Evolutionary conservation across 2,113 vertebrate genomes (phyloP).

Genomic region (Cathartes aura): DNA sequence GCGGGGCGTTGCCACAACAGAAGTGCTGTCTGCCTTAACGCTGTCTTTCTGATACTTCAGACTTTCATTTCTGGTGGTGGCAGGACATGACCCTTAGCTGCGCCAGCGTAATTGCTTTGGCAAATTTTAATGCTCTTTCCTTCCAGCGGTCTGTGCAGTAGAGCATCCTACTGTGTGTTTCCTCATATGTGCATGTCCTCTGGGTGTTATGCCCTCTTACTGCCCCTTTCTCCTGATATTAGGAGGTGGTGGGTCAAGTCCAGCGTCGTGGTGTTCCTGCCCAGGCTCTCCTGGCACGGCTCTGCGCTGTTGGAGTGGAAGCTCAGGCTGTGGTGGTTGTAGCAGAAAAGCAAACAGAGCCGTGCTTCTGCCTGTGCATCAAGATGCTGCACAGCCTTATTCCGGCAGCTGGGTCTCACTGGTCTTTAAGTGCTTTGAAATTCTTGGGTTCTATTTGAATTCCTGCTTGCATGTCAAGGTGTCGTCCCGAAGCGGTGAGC

Average conservation of each 20-base stretch:
- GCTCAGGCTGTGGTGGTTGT: background rate
- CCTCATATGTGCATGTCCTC: accelerated
- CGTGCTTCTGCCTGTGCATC: background rate
- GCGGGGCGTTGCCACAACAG: accelerated
- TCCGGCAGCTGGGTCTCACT: background rate
- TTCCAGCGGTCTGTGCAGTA: background rate
- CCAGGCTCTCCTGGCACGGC: background rate
- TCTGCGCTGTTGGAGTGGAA: accelerated
- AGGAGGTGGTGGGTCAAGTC: background rate
- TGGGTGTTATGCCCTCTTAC: background rate
- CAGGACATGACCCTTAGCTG: background rate
- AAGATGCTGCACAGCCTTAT: accelerated
- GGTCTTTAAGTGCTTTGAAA: background rate
- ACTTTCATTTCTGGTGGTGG: background rate
- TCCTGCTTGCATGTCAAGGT: background rate
- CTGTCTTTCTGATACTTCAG: background rate
- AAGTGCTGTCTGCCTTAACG: background rate
- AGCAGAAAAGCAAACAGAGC: background rate
- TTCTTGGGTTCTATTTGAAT: background rate
- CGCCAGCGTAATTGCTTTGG: background rate
- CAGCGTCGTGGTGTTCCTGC: accelerated
- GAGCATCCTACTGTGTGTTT: too few species aligned
- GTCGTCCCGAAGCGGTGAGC: accelerated
- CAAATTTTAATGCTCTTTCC: background rate
- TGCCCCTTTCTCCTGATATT: background rate